phyloP scores from a whole-genome alignment of 1,140 invertebrate species.

The Stenopsyche tienmushanensis region DNA sequence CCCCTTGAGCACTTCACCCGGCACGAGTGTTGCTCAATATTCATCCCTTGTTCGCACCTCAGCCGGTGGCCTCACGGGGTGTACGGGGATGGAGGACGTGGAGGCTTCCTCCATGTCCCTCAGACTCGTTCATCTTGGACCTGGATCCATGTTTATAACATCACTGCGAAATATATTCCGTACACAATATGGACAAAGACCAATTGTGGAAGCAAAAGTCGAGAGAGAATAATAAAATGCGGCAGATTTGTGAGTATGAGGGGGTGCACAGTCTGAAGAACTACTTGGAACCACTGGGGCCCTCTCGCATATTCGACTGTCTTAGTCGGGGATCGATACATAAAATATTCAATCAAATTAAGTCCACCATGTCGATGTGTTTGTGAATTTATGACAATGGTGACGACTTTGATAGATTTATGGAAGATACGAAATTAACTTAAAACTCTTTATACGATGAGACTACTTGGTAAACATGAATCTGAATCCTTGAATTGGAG shows the following conservation, averaged over 20 bases:
- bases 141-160: conserved; percentile 21
- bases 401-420: too few relatives aligned
- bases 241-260: background rate
- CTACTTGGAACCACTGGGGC: too few relatives aligned
- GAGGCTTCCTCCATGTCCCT: background rate
- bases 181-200: conserved; percentile 15
- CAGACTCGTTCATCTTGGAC: conserved; percentile 1
- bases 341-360: too few relatives aligned
- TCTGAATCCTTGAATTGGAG: too few relatives aligned
- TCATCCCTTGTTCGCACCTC: conserved; percentile 40
- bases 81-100: background rate
- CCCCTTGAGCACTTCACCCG: background rate
- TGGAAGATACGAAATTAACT: too few relatives aligned
- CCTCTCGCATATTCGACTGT: too few relatives aligned
- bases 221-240: background rate
- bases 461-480: too few relatives aligned
- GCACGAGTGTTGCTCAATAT: conserved; percentile 39
- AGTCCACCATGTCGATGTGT: too few relatives aligned
- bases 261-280: too few relatives aligned
- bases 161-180: conserved; percentile 19
- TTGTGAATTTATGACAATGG: too few relatives aligned
- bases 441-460: too few relatives aligned
- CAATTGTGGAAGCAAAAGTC: background rate
- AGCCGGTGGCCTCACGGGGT: background rate
- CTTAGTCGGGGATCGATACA: too few relatives aligned